A percentile compares a stretch with the other conserved stretches of the same genome.
Conservation (phyloP, 2,113 vertebrate genomes). For the Amphiprion ocellaris region DNA sequence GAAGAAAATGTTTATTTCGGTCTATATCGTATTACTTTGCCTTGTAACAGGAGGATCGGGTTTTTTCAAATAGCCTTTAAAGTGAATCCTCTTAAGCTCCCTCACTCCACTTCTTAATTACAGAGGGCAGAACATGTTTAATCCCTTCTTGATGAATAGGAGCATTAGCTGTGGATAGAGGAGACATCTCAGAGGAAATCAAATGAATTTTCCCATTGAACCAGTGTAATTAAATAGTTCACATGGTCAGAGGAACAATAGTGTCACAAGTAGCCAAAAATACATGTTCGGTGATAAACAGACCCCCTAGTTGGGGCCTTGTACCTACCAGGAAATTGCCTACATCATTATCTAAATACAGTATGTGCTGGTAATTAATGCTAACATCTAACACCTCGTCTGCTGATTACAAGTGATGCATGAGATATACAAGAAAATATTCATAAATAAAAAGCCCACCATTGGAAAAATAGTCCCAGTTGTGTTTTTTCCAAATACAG, state of each 20-base stretch:
- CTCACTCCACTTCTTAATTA: conserved; percentile 74
- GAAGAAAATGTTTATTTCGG: conserved; percentile 39
- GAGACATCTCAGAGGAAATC: conserved; percentile 54
- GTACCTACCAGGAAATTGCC: no score
- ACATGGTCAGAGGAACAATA: conserved; percentile 25
- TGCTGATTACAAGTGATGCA: no score
- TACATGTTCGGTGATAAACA: conserved; percentile 1
- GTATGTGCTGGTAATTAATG: no score
- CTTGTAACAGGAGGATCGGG: conserved; percentile 38
- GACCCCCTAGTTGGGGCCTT: not conserved
- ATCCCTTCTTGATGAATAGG: conserved; percentile 78
- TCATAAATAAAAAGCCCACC: no score
- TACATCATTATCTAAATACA: no score
- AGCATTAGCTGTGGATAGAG: conserved; percentile 48
- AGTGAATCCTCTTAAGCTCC: conserved; percentile 68
- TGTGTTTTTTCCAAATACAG: no score
- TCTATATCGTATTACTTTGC: conserved; percentile 44
- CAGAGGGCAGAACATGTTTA: conserved; percentile 69
- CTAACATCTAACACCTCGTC: no score
- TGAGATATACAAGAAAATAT: no score
- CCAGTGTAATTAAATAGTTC: conserved; percentile 47
- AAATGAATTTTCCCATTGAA: conserved; percentile 51
- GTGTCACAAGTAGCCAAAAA: conserved; percentile 6
- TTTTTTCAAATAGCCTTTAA: conserved; percentile 70
- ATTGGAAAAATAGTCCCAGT: no score